Evolutionary conservation across 2,888 invertebrate genomes (phyloP), one percentile per base, ranked within the genome.

Genomic region (Ryuthela nishihirai): DNA sequence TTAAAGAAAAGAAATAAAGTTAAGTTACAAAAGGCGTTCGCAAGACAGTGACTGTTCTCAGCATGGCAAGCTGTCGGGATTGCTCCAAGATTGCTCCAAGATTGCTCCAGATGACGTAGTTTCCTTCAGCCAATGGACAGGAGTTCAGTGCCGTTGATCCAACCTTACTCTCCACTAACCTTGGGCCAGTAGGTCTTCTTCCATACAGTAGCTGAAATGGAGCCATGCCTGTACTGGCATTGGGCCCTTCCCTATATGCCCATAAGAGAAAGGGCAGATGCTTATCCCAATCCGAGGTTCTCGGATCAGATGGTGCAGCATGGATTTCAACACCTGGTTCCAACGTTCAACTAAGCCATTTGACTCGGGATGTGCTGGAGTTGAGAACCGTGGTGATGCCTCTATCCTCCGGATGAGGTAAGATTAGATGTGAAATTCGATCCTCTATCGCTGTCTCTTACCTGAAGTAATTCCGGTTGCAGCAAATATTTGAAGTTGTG

Each of bases 321-420:
- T 39, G 3, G 15, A 18, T 32, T 48, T 48, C 29, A 48, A 21
- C 12, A 18, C 35, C n/a, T 5, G 6, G 12, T 34, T 34, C 18
- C 18, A 46, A 18, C 38, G 23, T 18, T 46, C 38, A 21, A 20
- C 26, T 18, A 48, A 40, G 4, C 39, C 47, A 39, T 39, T 48
- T 4, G 39, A 38, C 18, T 29, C 17, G 15, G 47, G 35, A 35
- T 23, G 17, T 4, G 17, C 36, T 17, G 38, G 46, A 9, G 46
- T 38, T 17, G 46, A 24, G 20, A 46, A 38, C 9, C 34, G 29
- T 2, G 38, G 38, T 6, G 9, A 12, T 17, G 23, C 4, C 4
- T 38, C 38, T 25, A 38, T 23, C 3, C 12, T 24, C 10, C 10
- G n/a, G 23, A 21, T 5, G 24, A 46, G 20, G 38, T 46, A 17